Evolutionary conservation across 2,888 invertebrate species (phyloP).

Genomic region (Polymixis lichenea): DNA sequence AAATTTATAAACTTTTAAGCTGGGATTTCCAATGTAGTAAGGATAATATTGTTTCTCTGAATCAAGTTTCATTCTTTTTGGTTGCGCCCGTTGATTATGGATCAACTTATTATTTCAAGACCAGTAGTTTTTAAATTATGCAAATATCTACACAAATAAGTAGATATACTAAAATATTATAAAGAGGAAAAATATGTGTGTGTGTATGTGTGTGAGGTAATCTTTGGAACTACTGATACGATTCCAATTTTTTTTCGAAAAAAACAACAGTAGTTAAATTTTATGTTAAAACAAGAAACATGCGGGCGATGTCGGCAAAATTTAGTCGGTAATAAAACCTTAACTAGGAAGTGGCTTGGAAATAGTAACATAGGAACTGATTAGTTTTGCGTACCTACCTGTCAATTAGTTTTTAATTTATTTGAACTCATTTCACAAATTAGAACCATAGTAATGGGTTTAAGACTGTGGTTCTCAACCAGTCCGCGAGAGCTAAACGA

Average conservation of each 20-base stretch:
- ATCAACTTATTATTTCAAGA: too few species aligned
- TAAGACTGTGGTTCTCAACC: conserved; percentile 4
- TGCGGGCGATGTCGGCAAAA: not conserved
- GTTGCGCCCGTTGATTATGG: not conserved
- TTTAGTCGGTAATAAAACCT: not conserved
- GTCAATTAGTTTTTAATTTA: conserved; percentile 36
- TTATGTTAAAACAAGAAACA: not conserved
- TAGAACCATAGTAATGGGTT: conserved; percentile 22
- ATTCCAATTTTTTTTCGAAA: too few species aligned
- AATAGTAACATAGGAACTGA: not conserved
- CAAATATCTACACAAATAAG: too few species aligned
- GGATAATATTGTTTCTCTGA: not conserved
- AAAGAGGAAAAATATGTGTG: too few species aligned
- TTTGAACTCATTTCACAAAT: conserved; percentile 31
- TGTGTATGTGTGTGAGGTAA: too few species aligned
- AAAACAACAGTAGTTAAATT: too few species aligned
- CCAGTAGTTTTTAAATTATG: too few species aligned
- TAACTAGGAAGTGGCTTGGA: not conserved
- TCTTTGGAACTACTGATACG: too few species aligned
- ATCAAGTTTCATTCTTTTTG: not conserved
- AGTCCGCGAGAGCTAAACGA: not conserved
- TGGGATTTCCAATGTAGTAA: not conserved
- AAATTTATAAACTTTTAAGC: not conserved
- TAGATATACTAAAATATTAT: too few species aligned
- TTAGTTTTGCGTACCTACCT: conserved; percentile 7